Percentiles rank a stretch among this genome's conserved stretches.
Conservation (phyloP, 2,113 vertebrate genomes). For the Megaceryle maxima region DNA sequence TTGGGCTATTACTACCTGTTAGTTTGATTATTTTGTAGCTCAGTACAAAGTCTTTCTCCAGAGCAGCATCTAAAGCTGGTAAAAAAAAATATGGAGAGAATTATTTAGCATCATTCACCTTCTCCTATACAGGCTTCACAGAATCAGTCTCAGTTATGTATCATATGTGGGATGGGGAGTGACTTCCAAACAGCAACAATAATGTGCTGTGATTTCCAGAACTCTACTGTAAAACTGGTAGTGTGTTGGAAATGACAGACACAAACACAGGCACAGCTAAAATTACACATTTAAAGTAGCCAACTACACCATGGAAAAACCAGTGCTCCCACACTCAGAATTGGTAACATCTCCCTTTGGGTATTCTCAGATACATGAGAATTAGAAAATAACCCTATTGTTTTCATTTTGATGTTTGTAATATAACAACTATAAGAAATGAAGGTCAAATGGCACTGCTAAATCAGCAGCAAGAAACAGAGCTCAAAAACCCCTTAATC, state of each 20-base stretch:
- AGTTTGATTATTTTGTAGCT: constrained; percentile 36
- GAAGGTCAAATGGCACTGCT: neutral
- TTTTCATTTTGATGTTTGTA: neutral
- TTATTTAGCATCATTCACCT: neutral
- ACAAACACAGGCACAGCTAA: neutral
- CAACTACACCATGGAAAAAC: neutral
- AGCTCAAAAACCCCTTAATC: neutral
- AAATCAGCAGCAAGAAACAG: neutral
- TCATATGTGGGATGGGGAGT: neutral
- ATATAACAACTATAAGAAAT: neutral
- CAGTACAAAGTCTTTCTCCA: neutral
- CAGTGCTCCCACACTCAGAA: neutral
- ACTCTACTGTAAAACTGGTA: neutral
- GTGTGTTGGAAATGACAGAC: neutral
- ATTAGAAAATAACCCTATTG: too few relatives aligned
- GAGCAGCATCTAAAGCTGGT: neutral
- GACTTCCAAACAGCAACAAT: neutral
- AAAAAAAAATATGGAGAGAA: neutral
- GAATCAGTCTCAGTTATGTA: fast-evolving
- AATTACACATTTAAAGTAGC: neutral
- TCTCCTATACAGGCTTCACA: neutral
- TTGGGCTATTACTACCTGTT: constrained; percentile 2
- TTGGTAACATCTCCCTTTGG: neutral
- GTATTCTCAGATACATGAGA: neutral
- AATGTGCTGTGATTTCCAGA: neutral